A percentile compares a stretch with the other conserved stretches of the same genome.
These are phyloP conservation scores for Aurelia sp. DNA, from an alignment of 30 jellyfish, hydroid and myxozoan genomes.

Conservation along the genomic window DNA sequence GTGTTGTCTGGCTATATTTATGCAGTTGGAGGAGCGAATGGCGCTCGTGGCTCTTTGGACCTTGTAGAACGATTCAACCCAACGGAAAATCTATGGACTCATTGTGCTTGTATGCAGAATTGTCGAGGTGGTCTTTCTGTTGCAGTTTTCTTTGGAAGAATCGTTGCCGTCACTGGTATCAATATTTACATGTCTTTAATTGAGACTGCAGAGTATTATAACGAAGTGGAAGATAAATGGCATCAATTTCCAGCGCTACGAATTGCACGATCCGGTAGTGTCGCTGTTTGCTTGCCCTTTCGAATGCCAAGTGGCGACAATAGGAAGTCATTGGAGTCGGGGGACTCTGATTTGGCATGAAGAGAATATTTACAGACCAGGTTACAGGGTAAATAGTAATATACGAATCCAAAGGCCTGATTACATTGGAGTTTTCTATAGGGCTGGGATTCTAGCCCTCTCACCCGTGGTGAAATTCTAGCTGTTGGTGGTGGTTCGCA, in stretches of 20 bases:
- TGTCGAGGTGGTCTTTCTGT: conserved; percentile 98
- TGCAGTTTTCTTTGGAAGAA: conserved; percentile 87
- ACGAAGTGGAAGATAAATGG: conserved; percentile 90
- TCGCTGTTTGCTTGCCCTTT: conserved; percentile 85
- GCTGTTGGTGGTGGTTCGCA: no score
- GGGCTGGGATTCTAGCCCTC: no score
- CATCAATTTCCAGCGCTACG: conserved; percentile 44
- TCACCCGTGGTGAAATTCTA: no score
- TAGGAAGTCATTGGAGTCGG: no score
- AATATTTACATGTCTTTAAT: conserved; percentile 86
- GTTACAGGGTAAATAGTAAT: no score
- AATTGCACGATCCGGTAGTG: conserved; percentile 86
- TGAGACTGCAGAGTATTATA: conserved; percentile 86
- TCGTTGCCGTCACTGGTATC: conserved; percentile 88
- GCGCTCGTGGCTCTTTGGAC: conserved; percentile 83
- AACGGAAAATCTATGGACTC: conserved; percentile 66
- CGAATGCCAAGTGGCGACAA: conserved; percentile 34
- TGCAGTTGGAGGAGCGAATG: conserved; percentile 93
- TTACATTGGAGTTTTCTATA: no score
- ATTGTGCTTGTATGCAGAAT: conserved; percentile 73
- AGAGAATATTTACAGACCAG: no score
- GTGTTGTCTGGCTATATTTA: conserved; percentile 88
- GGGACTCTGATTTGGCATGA: no score
- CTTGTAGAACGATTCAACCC: conserved; percentile 87
- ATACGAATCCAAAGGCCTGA: no score